A percentile compares a stretch with the other conserved stretches of the same genome.
phyloP scores from a whole-genome alignment of 2,113 vertebrate genomes.

The Phaetusa simplex region DNA sequence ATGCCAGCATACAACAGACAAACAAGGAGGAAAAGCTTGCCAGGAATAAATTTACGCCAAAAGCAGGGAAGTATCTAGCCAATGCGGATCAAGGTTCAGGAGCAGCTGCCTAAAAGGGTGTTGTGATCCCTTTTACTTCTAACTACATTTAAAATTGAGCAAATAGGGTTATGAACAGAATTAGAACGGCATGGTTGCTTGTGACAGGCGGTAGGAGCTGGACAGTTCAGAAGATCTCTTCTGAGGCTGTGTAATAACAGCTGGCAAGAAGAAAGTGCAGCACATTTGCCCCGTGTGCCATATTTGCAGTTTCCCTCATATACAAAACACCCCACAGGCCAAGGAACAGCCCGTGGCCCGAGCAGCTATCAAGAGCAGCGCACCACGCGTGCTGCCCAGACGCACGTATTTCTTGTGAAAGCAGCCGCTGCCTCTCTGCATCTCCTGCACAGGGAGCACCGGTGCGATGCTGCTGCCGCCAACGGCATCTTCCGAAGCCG shows the following conservation, averaged over 20 bases:
- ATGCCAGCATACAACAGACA: constrained; percentile 17
- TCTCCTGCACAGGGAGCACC: background rate
- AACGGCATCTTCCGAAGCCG: background rate
- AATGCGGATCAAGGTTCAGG: background rate
- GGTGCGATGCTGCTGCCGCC: background rate
- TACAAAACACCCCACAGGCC: background rate
- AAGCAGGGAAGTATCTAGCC: background rate
- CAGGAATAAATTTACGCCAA: background rate
- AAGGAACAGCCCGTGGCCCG: background rate
- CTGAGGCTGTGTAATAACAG: background rate
- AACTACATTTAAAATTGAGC: background rate
- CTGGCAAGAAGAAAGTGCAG: background rate
- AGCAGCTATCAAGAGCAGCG: background rate
- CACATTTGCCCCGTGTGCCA: background rate
- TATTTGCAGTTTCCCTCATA: background rate
- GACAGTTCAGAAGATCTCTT: background rate
- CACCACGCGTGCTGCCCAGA: background rate
- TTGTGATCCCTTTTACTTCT: background rate
- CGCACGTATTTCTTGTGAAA: background rate
- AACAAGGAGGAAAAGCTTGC: constrained; percentile 11
- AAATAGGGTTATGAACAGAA: background rate
- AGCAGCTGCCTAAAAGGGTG: background rate
- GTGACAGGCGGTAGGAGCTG: background rate
- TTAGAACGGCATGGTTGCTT: background rate
- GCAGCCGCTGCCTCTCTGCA: background rate